A percentile compares a stretch with the other conserved stretches of the same genome.
Evolutionary conservation across 2,888 invertebrate genomes (phyloP).

Genomic region (Ormyrus rosae): DNA sequence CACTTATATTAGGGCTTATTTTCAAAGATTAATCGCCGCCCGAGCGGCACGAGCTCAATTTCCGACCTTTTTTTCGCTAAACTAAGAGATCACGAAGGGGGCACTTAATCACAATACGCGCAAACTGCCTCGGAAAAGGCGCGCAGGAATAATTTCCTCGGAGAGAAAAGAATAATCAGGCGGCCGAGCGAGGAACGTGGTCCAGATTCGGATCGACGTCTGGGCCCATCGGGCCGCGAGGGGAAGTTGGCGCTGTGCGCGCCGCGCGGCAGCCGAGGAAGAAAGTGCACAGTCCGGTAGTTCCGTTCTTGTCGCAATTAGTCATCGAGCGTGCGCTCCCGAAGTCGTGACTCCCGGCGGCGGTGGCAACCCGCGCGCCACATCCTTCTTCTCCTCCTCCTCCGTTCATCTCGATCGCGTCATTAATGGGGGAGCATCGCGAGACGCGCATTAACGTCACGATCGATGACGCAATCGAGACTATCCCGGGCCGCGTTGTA

Average conservation of each 20-base stretch:
- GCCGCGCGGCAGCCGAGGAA: neutral
- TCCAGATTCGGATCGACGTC: too few species aligned
- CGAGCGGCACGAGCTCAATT: too few species aligned
- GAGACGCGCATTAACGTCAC: conserved; percentile 52
- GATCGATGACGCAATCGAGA: conserved; percentile 41
- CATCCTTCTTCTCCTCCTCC: neutral
- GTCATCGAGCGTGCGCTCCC: conserved; percentile 58
- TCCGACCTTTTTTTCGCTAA: too few species aligned
- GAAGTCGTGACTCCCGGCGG: conserved; percentile 57
- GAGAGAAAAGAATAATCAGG: too few species aligned
- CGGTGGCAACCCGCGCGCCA: conserved; percentile 28
- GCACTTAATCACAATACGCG: too few species aligned
- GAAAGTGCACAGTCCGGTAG: conserved; percentile 50
- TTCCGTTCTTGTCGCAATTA: conserved; percentile 64
- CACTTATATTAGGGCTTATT: too few species aligned
- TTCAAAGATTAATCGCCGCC: too few species aligned
- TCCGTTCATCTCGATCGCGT: conserved; percentile 30
- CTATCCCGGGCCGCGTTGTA: neutral
- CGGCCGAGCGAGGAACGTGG: too few species aligned
- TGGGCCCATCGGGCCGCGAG: neutral
- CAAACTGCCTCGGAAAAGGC: too few species aligned
- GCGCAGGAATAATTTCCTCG: too few species aligned
- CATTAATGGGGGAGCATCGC: conserved; percentile 1
- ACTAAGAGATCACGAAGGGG: too few species aligned
- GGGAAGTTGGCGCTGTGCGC: conserved; percentile 1